Conservation (phyloP, 1,140 invertebrate species). For the silkworm (Bombyx mori) region DNA sequence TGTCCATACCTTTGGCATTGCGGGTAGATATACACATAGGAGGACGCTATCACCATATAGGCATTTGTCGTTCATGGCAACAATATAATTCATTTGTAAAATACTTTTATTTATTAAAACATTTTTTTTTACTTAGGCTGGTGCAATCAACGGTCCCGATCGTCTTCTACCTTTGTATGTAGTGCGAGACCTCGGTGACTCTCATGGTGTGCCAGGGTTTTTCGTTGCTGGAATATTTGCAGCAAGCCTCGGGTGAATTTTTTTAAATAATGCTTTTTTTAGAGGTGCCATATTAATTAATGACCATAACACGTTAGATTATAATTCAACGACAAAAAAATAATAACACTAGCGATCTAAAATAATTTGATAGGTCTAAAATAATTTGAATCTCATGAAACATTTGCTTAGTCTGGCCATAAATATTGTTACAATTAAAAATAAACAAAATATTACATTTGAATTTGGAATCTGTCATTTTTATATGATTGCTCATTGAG, state of each 20-base stretch:
- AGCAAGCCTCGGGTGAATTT: constrained; percentile 75
- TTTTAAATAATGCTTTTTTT: constrained; percentile 7
- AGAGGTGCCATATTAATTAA: constrained; percentile 1
- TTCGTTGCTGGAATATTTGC: constrained; percentile 88
- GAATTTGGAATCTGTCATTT: too few species aligned
- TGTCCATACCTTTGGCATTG: too few species aligned
- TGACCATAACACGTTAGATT: constrained; percentile 5
- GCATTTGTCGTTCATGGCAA: too few species aligned
- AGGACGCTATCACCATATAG: too few species aligned
- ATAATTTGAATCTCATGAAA: too few species aligned
- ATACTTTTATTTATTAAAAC: not conserved
- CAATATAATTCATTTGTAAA: too few species aligned
- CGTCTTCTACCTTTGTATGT: constrained; percentile 87
- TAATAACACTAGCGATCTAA: not conserved
- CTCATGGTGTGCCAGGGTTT: constrained; percentile 85
- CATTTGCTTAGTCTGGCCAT: too few species aligned
- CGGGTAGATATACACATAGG: too few species aligned
- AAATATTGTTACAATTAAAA: too few species aligned
- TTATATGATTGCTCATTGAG: too few species aligned
- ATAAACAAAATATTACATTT: too few species aligned
- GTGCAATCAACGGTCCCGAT: constrained; percentile 75
- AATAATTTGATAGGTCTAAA: not conserved
- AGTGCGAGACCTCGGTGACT: constrained; percentile 79
- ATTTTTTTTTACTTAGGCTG: constrained; percentile 41
- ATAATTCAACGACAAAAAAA: not conserved